phyloP scores from a whole-genome alignment of 2,888 invertebrate genomes.

The Phortica magna region DNA sequence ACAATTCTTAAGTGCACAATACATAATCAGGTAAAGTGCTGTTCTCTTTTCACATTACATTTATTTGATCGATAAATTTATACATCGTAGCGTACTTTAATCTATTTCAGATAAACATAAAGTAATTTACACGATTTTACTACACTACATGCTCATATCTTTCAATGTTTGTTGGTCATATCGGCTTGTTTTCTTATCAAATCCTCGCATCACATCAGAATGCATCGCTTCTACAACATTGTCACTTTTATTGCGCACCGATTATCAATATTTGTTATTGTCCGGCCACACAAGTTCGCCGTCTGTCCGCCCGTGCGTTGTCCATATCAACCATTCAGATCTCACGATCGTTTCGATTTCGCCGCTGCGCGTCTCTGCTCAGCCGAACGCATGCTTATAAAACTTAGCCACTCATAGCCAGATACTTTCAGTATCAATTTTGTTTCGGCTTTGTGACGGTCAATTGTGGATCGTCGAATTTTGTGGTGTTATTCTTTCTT shows the following conservation, averaged over 20 bases:
- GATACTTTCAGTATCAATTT: constrained; percentile 60
- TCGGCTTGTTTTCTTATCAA: neutral
- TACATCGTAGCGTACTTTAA: too few species aligned
- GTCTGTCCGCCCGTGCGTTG: neutral
- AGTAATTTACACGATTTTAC: constrained; percentile 4
- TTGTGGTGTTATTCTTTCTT: constrained; percentile 27
- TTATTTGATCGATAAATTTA: too few species aligned
- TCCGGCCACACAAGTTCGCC: neutral
- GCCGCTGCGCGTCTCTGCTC: neutral
- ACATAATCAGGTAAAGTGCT: too few species aligned
- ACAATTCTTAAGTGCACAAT: too few species aligned
- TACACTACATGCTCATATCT: neutral
- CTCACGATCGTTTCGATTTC: neutral
- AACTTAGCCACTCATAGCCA: constrained; percentile 48
- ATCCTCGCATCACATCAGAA: neutral
- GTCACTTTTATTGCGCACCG: neutral
- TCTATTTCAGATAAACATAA: neutral
- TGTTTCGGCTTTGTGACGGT: constrained; percentile 43
- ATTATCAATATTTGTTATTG: constrained; percentile 4
- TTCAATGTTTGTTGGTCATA: neutral
- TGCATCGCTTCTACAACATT: neutral
- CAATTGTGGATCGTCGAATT: constrained; percentile 49
- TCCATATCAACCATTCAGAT: neutral
- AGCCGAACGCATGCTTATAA: constrained; percentile 50
- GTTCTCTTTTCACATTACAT: too few species aligned